Conservation (phyloP, 92 coral and sea anemone species). For the Montipora capitata region DNA sequence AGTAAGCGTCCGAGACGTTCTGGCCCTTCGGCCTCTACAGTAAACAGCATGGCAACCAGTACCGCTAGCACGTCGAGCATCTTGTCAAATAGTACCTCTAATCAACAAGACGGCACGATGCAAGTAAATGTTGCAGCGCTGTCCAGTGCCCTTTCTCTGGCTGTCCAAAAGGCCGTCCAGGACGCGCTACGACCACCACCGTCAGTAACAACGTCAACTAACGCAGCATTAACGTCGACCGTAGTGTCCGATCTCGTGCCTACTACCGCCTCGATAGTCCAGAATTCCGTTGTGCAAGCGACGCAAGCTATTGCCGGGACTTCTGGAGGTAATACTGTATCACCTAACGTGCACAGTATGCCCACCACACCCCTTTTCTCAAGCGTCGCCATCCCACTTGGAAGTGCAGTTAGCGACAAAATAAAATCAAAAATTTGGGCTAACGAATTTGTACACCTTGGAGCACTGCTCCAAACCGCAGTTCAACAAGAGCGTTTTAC, state of each 20-base stretch:
- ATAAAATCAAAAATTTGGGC: slow-evolving; percentile 53
- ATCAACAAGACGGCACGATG: slow-evolving; percentile 28
- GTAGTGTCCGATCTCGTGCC: slow-evolving; percentile 11
- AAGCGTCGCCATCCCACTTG: slow-evolving; percentile 48
- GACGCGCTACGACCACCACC: slow-evolving; percentile 30
- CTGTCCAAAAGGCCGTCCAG: slow-evolving; percentile 21
- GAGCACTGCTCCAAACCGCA: slow-evolving; percentile 7
- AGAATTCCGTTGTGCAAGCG: slow-evolving; percentile 32
- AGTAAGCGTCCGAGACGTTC: slow-evolving; percentile 34
- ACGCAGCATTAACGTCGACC: slow-evolving; percentile 24
- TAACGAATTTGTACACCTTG: slow-evolving; percentile 27
- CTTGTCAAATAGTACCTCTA: slow-evolving; percentile 20
- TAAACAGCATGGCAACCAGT: slow-evolving; percentile 35
- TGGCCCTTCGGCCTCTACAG: slow-evolving; percentile 42
- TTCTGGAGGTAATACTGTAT: slow-evolving; percentile 21
- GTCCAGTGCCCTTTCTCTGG: slow-evolving; percentile 25
- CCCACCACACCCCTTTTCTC: slow-evolving; percentile 53
- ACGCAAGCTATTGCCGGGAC: slow-evolving; percentile 38
- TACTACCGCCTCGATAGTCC: slow-evolving; percentile 26
- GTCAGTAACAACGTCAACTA: slow-evolving; percentile 17
- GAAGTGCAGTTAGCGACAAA: slow-evolving; percentile 48
- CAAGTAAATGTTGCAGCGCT: slow-evolving; percentile 34
- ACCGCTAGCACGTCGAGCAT: slow-evolving; percentile 29
- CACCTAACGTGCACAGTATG: slow-evolving; percentile 23
- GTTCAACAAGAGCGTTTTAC: slow-evolving; percentile 14